Conservation (phyloP, 2,888 invertebrate species). For the Hyppa rectilinea region DNA sequence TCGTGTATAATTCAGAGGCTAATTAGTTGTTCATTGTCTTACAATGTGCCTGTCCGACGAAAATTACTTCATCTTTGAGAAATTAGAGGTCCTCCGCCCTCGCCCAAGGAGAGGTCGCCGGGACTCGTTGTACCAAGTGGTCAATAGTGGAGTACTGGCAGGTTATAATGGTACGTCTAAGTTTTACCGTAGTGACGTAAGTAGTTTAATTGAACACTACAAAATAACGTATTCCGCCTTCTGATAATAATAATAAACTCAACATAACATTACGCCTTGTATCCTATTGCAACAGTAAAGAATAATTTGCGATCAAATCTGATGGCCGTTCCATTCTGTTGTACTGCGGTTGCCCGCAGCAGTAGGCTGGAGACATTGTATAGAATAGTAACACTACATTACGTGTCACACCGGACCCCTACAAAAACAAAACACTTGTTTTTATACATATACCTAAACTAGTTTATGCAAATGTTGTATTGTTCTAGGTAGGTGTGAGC, state of each 20-base stretch:
- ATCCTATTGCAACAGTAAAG: too few relatives aligned
- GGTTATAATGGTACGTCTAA: background rate
- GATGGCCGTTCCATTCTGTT: background rate
- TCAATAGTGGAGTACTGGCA: background rate
- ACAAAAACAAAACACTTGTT: background rate
- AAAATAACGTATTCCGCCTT: conserved; percentile 4
- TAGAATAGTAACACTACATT: background rate
- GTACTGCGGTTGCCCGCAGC: too few relatives aligned
- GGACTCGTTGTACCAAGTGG: background rate
- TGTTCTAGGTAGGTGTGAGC: too few relatives aligned
- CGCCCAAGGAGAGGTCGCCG: too few relatives aligned
- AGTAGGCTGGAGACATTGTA: background rate
- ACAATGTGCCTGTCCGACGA: background rate
- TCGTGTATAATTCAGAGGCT: background rate
- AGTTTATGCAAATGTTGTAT: too few relatives aligned
- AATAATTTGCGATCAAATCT: background rate
- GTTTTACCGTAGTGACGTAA: conserved; percentile 9
- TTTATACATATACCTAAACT: too few relatives aligned
- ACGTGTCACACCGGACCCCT: background rate
- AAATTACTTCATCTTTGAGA: background rate
- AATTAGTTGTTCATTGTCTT: background rate
- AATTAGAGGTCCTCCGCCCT: background rate
- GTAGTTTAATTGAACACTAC: background rate
- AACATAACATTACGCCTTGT: too few relatives aligned
- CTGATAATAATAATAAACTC: background rate